Conservation (phyloP, 2,113 vertebrate genomes). For the Zosterops lateralis region DNA sequence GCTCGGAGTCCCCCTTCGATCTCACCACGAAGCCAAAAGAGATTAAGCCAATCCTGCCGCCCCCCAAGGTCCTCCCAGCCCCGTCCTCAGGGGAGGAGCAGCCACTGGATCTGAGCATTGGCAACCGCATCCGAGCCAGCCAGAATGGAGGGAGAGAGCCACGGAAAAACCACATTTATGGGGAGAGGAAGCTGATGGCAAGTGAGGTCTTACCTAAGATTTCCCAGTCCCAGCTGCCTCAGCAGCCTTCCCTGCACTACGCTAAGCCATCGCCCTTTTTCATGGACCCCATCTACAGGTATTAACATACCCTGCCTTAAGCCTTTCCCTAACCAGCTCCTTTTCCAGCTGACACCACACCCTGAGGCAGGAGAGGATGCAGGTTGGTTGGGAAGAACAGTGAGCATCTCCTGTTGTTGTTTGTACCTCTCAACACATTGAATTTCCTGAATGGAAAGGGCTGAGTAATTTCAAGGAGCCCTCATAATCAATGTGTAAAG, state of each 20-base stretch:
- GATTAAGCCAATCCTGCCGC: slow-evolving; percentile 74
- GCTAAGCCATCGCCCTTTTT: slow-evolving; percentile 98
- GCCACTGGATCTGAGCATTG: slow-evolving; percentile 94
- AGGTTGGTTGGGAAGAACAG: not conserved
- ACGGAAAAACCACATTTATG: slow-evolving; percentile 89
- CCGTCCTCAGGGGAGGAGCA: slow-evolving; percentile 84
- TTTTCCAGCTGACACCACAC: not conserved
- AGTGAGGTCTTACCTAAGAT: slow-evolving; percentile 81
- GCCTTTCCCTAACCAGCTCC: not conserved
- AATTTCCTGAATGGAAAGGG: not conserved
- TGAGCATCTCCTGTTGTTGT: not conserved
- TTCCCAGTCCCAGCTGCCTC: slow-evolving; percentile 85
- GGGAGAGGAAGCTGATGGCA: slow-evolving; percentile 78
- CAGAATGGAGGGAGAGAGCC: slow-evolving; percentile 86
- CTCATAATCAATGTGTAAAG: not conserved
- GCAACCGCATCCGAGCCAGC: slow-evolving; percentile 86
- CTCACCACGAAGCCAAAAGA: slow-evolving; percentile 97
- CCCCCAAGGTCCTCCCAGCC: slow-evolving; percentile 72
- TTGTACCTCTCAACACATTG: not conserved
- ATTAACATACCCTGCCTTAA: slow-evolving; percentile 83
- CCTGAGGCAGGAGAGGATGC: not conserved
- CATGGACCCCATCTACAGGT: slow-evolving; percentile 99
- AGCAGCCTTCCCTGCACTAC: slow-evolving; percentile 91
- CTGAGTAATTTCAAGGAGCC: not conserved
- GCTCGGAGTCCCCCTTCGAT: slow-evolving; percentile 91